A percentile compares a stretch with the other conserved stretches of the same genome.
Evolutionary conservation across 2,797 vertebrate genomes (phyloP).

Genomic region (Xenops minutus): DNA sequence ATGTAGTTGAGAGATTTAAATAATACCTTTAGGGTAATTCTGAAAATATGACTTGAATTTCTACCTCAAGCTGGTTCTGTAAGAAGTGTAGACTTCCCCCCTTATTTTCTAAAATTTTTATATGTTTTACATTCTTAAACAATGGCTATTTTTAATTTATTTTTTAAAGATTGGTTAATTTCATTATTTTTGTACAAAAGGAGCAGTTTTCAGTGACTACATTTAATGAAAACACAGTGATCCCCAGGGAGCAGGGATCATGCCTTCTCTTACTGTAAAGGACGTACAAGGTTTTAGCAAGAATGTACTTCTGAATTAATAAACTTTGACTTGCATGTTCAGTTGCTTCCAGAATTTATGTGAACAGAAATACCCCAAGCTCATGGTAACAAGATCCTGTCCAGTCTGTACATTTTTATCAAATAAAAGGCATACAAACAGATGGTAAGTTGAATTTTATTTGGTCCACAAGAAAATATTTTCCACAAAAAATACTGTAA

Average conservation of each 20-base stretch:
- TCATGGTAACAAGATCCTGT: neutral
- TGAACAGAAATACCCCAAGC: neutral
- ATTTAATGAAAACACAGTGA: neutral
- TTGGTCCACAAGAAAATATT: constrained; percentile 69
- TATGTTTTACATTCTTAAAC: neutral
- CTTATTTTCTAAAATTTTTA: rapidly evolving
- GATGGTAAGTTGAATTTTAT: constrained; percentile 66
- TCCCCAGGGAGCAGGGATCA: neutral
- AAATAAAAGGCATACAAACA: constrained; percentile 49
- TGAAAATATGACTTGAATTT: neutral
- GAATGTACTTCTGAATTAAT: neutral
- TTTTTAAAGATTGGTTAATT: neutral
- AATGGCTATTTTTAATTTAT: neutral
- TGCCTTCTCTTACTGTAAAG: neutral
- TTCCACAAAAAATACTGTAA: constrained; percentile 74
- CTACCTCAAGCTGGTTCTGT: neutral
- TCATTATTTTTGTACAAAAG: neutral
- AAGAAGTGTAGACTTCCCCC: neutral
- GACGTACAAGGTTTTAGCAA: neutral
- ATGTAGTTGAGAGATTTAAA: neutral
- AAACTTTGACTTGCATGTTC: neutral
- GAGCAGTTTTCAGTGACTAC: neutral
- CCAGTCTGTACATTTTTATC: neutral
- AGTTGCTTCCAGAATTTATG: neutral
- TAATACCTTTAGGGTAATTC: neutral